These are phyloP conservation scores for Calcarius lapponicus DNA, from an alignment of 2,797 vertebrate genomes.

Conservation along the genomic window DNA sequence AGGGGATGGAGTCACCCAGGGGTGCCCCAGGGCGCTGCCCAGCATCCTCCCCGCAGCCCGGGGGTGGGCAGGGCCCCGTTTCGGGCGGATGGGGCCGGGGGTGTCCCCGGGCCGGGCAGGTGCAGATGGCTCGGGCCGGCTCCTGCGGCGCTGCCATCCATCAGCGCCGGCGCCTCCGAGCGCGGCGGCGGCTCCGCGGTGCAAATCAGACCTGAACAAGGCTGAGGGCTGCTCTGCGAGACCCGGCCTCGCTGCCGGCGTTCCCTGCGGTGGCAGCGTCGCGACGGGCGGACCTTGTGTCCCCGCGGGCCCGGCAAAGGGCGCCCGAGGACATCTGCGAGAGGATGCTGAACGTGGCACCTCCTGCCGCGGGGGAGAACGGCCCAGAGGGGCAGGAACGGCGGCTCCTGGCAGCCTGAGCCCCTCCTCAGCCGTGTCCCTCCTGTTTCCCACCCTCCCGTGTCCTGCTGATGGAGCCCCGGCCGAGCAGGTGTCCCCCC, in stretches of 20 bases:
- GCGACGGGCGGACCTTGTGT: not conserved
- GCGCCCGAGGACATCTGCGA: accelerated
- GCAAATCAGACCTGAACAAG: slow-evolving; percentile 30
- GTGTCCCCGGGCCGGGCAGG: not conserved
- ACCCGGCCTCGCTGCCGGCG: not conserved
- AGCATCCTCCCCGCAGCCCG: accelerated
- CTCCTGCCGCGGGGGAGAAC: accelerated
- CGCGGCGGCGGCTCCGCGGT: not conserved
- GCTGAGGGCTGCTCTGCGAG: not conserved
- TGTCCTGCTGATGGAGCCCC: not conserved
- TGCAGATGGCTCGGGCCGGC: slow-evolving; percentile 15
- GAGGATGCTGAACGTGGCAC: not conserved
- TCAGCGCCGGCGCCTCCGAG: not conserved
- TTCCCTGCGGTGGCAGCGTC: not conserved
- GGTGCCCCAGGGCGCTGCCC: not conserved
- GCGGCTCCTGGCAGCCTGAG: not conserved
- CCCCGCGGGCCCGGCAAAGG: not conserved
- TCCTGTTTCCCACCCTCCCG: not conserved
- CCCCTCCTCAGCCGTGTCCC: not conserved
- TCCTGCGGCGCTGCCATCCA: not conserved
- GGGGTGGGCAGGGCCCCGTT: not conserved
- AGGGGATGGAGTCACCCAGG: accelerated
- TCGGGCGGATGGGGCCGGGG: not conserved
- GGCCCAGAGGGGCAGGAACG: accelerated
- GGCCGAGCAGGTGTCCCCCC: accelerated